Base-by-base conservation (phyloP, 2,797 vertebrate species). In the Atherinosoma microstoma region DNA sequence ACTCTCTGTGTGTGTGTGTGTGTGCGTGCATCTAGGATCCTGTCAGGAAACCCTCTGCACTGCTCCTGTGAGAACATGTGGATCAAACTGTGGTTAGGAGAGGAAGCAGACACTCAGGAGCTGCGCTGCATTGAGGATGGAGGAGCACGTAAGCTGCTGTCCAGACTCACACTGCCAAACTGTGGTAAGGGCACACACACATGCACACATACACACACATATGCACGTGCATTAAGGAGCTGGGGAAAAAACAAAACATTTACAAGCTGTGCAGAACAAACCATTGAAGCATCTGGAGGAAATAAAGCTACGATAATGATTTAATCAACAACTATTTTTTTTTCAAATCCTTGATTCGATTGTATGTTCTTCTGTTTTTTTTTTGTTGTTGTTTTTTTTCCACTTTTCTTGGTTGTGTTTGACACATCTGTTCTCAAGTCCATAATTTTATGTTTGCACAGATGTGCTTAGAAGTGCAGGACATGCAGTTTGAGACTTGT, bases 11-110 rank as follows among this genome's bases (percentile, higher is more conserved):
- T 47, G 12, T 32, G 13, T 85, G 56, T 83, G 58, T 78, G 58
- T 83, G 70, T 68, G 27, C 70, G 69, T 76, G 64, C 87, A 76
- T 82, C 63, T 74, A 99, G 98, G 85, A 91, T 96, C 90, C 82
- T 99, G 85, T 91, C 93, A 65, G 96, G 95, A 66, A 99, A 99
- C 91, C 97, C 97, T 3, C 95, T 99, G 84, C 95, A 94, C 67
- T 99, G 98, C 82, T 96, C 96, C 76, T 99, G 98, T 92, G 97
- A 97, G 77, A 97, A 98, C 91, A 96, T 98, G 95, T 99, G 98
- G 98, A 95, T 99, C 92, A 98, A 98, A 89, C 95, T 96, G 82
- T 95, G 95, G 92, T 93, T 96, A 84, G 96, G 95, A 78, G 95
- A 94, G 22, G 97, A 96, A 79, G 93, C 91, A 29, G 96, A 97